Base-by-base conservation (phyloP, 2,113 vertebrate genomes). In the Tetraodon nigroviridis region DNA sequence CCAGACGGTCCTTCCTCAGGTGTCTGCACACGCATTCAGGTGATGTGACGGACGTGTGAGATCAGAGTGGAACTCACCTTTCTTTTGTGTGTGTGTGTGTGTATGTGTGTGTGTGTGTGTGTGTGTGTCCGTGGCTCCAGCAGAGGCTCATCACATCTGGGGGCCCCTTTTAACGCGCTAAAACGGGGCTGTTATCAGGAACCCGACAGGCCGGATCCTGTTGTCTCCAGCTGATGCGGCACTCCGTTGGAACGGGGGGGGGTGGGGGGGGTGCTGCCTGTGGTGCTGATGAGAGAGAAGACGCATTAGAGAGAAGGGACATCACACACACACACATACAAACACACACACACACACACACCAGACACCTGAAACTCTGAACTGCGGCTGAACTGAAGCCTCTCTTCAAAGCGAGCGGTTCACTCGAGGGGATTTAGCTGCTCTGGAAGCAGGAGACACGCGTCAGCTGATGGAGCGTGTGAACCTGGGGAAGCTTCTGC, bases 281-380 rank as follows among this genome's bases (percentile, higher is more conserved):
- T 49, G 78, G 77, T 82, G 66, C 84, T 84, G 84, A 83, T 79
- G n/a, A n/a, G n/a, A n/a, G n/a, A n/a, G n/a, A n/a, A n/a, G n/a
- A n/a, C n/a, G n/a, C n/a, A n/a, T n/a, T n/a, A n/a, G n/a, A n/a
- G n/a, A n/a, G n/a, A n/a, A n/a, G n/a, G n/a, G n/a, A n/a, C n/a
- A n/a, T 6, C 24, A 27, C 24, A 27, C 24, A 27, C 24, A 27
- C 24, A 27, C 24, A 27, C 24, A 27, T 6, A 27, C 24, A 27
- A 4, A 27, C 24, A 27, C 24, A 27, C 24, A 27, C 24, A 27
- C 24, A 27, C 24, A 27, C 24, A 27, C 24, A 27, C 24, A 27
- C 4, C 24, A 27, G 3, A 27, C 51, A 37, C 32, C 32, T 37
- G 32, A 8, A 37, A 37, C 32, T 37, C 32, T 37, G 32, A 37